Evolutionary conservation across 2,113 vertebrate genomes (phyloP), one percentile per base, ranked within the genome.

Genomic region (Haemorhous mexicanus): DNA sequence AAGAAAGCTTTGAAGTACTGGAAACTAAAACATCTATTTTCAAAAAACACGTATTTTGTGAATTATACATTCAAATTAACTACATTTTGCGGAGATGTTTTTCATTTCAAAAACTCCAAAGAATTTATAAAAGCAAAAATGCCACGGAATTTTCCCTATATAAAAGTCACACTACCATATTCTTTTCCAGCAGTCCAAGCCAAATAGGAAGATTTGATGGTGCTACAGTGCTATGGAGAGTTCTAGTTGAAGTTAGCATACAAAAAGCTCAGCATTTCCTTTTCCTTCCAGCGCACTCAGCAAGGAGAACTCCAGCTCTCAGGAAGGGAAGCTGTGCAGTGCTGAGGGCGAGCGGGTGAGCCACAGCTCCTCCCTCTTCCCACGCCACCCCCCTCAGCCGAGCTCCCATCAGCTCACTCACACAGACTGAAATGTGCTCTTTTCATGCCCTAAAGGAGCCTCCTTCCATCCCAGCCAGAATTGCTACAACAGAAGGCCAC

Each of bases 301-400:
- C 2, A 59, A 37, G 44, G 13, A 30, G 17, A 46, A 55, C 6
- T 28, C 3, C 7, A 50, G 44, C 52, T 11, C 59, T 12, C 62
- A 44, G 4, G 13, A 43, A 63, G 32, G 30, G 47, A 69, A 41
- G 6, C 21, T 27, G 41, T 7, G 20, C 4, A 1, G 20, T 1
- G 28, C 33, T 2, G 37, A 39, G 37, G 11, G 32, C 0, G 1
- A 52, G 53, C 47, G 19, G 32, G 33, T 0, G 5, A 3, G 6
- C 28, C 13, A 0, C 0, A 0, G 64, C 26, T 23, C 27, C 30
- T 47, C 32, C 19, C 33, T 62, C 13, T 26, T 13, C 7, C 59
- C 49, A 13, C 4, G 0, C 4, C 3, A 3, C 0, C 8, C 5
- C 2, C 26, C 68, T 47, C 43, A 43, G 47, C 44, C 13, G 0